A percentile compares a stretch with the other conserved stretches of the same genome.
These are phyloP conservation scores for Cherax quadricarinatus DNA, from an alignment of 1,140 invertebrate species.

Conservation along the genomic window DNA sequence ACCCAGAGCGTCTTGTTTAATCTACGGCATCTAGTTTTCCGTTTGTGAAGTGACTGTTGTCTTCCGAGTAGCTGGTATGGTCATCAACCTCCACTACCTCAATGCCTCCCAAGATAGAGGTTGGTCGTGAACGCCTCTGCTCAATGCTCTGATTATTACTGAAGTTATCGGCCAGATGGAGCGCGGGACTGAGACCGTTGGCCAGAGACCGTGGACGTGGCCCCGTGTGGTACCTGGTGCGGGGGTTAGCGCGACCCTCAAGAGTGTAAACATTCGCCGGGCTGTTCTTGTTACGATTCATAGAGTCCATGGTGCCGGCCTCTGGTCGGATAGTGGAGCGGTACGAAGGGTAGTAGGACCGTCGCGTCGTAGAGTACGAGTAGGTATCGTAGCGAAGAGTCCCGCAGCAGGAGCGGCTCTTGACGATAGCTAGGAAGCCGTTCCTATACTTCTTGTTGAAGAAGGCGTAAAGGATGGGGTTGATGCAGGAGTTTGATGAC, in stretches of 20 bases:
- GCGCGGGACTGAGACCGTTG: conserved; percentile 37
- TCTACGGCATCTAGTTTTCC: conserved; percentile 49
- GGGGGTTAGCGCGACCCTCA: conserved; percentile 23
- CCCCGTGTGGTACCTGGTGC: conserved; percentile 37
- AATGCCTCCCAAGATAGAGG: conserved; percentile 29
- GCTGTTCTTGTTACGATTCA: conserved; percentile 27
- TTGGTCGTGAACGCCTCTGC: not conserved
- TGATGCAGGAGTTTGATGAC: conserved; percentile 97
- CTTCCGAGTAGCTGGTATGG: conserved; percentile 14
- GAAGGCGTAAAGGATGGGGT: conserved; percentile 97
- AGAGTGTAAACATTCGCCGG: conserved; percentile 52
- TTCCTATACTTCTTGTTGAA: conserved; percentile 97
- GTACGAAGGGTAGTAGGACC: conserved; percentile 61
- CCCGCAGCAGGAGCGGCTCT: conserved; percentile 73
- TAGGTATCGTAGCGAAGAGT: conserved; percentile 58
- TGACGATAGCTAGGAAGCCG: conserved; percentile 91
- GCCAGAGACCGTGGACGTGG: conserved; percentile 14
- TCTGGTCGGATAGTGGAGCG: conserved; percentile 57
- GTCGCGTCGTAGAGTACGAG: conserved; percentile 51
- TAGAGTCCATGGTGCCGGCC: conserved; percentile 23
- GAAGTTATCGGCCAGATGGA: conserved; percentile 49
- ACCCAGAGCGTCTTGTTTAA: not conserved
- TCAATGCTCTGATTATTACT: not conserved
- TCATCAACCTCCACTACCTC: conserved; percentile 52
- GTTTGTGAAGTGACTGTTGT: not conserved